Evolutionary conservation across 1,140 invertebrate species (phyloP), one percentile per base, ranked within the genome.

Genomic region (Semibalanus balanoides): DNA sequence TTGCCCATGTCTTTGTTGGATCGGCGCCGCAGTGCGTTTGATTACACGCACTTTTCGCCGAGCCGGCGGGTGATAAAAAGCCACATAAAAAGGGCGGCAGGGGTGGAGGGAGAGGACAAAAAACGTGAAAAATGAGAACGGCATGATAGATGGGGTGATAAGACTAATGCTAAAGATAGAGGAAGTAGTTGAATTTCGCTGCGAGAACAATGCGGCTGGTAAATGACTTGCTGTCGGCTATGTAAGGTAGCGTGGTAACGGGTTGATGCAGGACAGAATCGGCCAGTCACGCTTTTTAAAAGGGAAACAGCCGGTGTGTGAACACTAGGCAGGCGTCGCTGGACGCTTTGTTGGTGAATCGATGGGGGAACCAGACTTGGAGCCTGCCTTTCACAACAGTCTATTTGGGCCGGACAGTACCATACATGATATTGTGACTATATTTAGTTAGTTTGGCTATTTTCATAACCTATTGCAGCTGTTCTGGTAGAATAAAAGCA

Each of bases 91-190:
- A 64, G 51, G 51, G 1, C 7, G 51, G 11, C 51, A 64, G 51
- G 51, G 51, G 51, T 22, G 51, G 51, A 64, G 51, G 51, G 51
- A 19, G 22, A 14, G 11, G 22, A 14, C 7, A 64, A 64, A 64
- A 64, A 64, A 25, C 11, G 51, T 64, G 51, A 64, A 64, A 64
- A 64, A 64, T 64, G 51, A 64, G 51, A 64, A 25, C 51, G 51
- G 51, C 14, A 64, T 64, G 51, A 64, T 64, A 64, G 51, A 64
- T 64, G 51, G 51, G 51, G 51, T 19, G 51, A 64, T 64, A 64
- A 64, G 51, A 64, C 51, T 64, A 64, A 64, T 64, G 51, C 51
- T 64, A 64, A 64, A 64, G 51, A 64, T 64, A 64, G 51, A 64
- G 51, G 51, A 64, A 64, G 51, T 64, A 64, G 51, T 64, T 64